Conservation (phyloP, 2,797 vertebrate species). For the Nannoperca australis region DNA sequence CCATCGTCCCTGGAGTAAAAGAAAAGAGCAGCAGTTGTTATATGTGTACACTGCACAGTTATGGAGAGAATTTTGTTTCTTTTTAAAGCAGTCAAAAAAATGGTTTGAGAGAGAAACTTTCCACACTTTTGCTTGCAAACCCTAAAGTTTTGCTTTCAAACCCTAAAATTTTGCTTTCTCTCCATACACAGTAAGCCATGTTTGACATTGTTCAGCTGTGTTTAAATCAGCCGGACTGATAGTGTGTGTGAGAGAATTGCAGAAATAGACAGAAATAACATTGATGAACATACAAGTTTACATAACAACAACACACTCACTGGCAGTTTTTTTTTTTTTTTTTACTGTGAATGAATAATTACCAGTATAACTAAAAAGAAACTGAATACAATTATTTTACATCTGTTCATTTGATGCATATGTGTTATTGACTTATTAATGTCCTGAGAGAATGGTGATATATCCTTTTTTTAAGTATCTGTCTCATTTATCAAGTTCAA, state of each 20-base stretch:
- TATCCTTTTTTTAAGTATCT: neutral
- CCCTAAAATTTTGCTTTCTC: no score
- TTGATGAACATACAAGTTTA: neutral
- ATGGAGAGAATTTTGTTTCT: no score
- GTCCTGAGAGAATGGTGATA: neutral
- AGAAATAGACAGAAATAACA: neutral
- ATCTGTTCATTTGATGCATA: neutral
- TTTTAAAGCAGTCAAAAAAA: no score
- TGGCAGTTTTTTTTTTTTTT: neutral
- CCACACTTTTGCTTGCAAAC: no score
- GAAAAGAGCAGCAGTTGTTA: slow-evolving; percentile 23
- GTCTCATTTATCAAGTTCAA: neutral
- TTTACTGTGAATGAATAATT: neutral
- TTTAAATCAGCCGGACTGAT: slow-evolving; percentile 2
- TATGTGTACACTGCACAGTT: neutral
- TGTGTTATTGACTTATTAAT: neutral
- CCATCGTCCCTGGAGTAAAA: neutral
- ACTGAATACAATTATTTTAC: neutral
- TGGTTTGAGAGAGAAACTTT: no score
- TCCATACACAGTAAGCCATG: neutral
- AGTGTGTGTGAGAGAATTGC: neutral
- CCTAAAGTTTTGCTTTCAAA: no score
- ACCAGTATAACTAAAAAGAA: neutral
- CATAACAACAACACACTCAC: neutral
- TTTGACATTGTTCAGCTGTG: neutral